Base-by-base conservation (phyloP, 1,140 invertebrate genomes). In the Zophobas atratus region DNA sequence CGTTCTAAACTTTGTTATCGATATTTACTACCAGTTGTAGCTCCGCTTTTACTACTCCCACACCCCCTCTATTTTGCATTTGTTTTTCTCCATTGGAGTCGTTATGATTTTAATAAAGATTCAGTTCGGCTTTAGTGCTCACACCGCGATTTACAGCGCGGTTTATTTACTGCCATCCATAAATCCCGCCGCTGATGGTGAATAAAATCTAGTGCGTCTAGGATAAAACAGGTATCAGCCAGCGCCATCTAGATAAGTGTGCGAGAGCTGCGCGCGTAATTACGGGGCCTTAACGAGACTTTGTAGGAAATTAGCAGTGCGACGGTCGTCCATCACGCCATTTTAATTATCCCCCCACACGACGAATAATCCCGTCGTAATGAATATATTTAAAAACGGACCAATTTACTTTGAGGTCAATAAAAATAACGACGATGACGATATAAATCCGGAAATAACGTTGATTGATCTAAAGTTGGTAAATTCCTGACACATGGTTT, bases 331-430 rank as follows among this genome's bases (percentile, higher is more conserved):
- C 20, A 67, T 67, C 60, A 67, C 33, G 38, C n/a, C 38, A 39
- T 67, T 67, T 67, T 67, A 67, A 67, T 67, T 67, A 67, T 67
- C 60, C 46, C 60, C n/a, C 34, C 39, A n/a, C 55, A 39, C n/a
- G 39, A 67, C 43, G 43, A 67, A 67, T 67, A 67, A 67, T 67
- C 43, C 43, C 8, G 20, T 32, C 33, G 43, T 67, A 67, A 67
- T 67, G 60, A 38, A 63, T 63, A 38, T 63, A 63, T 39, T 63
- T 63, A n/a, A 39, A 39, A n/a, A 20, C 20, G 20, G 20, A 20
- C 20, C 20, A 20, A 20, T 20, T 20, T 20, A 20, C 20, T 20
- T 20, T 20, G 20, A 20, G 20, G 20, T 20, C 20, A 20, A 20
- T 20, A 20, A 20, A 20, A 20, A 20, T 20, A 20, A 20, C 20